Conservation (phyloP, 2,888 invertebrate species). For the Alitta virens region DNA sequence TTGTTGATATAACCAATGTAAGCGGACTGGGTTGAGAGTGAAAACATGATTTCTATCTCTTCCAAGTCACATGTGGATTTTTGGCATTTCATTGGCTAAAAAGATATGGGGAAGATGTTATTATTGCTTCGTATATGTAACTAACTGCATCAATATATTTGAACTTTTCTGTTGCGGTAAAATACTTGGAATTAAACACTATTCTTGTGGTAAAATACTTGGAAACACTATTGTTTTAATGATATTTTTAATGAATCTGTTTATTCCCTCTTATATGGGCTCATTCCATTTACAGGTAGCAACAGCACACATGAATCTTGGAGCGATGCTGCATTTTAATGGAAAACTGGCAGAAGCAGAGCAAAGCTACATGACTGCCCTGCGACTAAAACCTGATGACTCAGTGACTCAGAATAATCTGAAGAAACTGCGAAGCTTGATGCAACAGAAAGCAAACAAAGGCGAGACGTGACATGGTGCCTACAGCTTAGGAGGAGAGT, state of each 20-base stretch:
- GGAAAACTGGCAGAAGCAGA: slow-evolving; percentile 87
- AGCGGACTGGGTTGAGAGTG: too few relatives aligned
- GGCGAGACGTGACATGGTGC: neutral
- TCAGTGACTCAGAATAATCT: slow-evolving; percentile 85
- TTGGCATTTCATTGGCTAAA: too few relatives aligned
- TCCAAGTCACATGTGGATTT: too few relatives aligned
- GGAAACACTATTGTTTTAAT: too few relatives aligned
- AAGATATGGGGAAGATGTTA: too few relatives aligned
- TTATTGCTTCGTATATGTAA: too few relatives aligned
- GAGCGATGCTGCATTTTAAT: slow-evolving; percentile 90
- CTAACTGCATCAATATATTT: too few relatives aligned
- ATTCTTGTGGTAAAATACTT: neutral
- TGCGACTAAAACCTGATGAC: slow-evolving; percentile 84
- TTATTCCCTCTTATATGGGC: neutral
- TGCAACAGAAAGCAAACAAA: slow-evolving; percentile 19
- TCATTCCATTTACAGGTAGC: slow-evolving; percentile 68
- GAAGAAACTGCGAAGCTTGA: slow-evolving; percentile 68
- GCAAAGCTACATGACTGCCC: slow-evolving; percentile 78
- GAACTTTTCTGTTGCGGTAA: too few relatives aligned
- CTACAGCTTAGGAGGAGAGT: neutral
- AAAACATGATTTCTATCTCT: too few relatives aligned
- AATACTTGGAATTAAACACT: neutral
- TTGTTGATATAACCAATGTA: too few relatives aligned
- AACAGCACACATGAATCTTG: slow-evolving; percentile 88
- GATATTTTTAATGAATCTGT: neutral